Percentiles rank a stretch among this genome's conserved stretches.
These are phyloP conservation scores for Epinephelus coioides DNA, from an alignment of 2,797 vertebrate species.

Conservation along the genomic window DNA sequence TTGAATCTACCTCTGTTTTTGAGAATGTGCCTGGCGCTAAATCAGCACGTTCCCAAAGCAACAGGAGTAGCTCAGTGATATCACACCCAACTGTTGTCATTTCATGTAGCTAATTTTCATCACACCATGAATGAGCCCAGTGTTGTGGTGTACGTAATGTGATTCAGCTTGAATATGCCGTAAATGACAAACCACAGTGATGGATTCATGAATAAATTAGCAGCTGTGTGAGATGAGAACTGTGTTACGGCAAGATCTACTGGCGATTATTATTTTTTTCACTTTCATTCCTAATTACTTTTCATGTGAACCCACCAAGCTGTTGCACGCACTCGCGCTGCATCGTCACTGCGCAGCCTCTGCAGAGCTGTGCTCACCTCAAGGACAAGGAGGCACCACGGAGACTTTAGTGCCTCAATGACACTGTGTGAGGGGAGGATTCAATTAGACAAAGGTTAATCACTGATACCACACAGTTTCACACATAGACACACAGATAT, in stretches of 20 bases:
- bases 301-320: conserved; percentile 27
- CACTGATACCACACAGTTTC: conserved; percentile 11
- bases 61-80: conserved; percentile 2
- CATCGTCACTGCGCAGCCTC: neutral
- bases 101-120: neutral
- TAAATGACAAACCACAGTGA: conserved; percentile 27
- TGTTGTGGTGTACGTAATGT: conserved; percentile 1
- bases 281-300: conserved; percentile 36
- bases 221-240: conserved; percentile 40
- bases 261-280: conserved; percentile 13
- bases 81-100: neutral
- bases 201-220: conserved; percentile 45
- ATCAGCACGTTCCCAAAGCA: conserved; percentile 2
- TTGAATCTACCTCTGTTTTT: neutral
- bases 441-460: conserved; percentile 55
- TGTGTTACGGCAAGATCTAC: conserved; percentile 31
- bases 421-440: conserved; percentile 24
- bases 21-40: neutral
- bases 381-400: conserved; percentile 33
- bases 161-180: conserved; percentile 9
- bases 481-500: conserved; percentile 21
- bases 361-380: conserved; percentile 33
- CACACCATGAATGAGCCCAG: conserved; percentile 9
- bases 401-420: conserved; percentile 12
- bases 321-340: conserved; percentile 1